Base-by-base conservation (phyloP, 2,797 vertebrate species). In the Sebastes nivosus region DNA sequence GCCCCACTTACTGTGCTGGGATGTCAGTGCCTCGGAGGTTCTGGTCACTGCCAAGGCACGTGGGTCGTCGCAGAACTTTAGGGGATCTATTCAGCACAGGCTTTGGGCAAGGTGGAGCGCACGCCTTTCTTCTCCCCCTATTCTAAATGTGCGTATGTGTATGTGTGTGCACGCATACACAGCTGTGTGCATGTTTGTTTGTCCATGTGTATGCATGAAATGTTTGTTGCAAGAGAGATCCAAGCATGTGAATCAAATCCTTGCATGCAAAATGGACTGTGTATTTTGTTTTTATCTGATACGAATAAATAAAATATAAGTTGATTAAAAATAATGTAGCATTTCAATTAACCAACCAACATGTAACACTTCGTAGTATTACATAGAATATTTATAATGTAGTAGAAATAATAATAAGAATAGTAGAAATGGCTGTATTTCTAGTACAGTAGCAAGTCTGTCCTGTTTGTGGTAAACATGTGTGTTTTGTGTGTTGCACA, bases 51-150 rank as follows among this genome's bases (percentile, higher is more conserved):
- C 97, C 99, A 92, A 97, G 97, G 94, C 97, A 98, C 82, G 60
- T 96, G 90, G 97, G 97, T 93, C 97, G 96, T 82, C 97, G 97
- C 91, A 97, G 97, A 95, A 99, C 98, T 63, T 97, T 99, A 95
- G 98, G 98, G 96, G 97, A 99, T 96, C 97, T 99, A 93, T 97
- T 98, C 97, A 94, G 95, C 96, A 94, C 95, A 96, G 96, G 96
- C 96, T 97, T 97, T 96, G 97, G 96, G 95, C 98, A 94, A 99
- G 99, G 99, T 99, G 97, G 96, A 98, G 92, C 82, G 94, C 94
- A 95, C 90, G 93, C 84, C 87, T 88, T 88, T 95, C 92, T 95
- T 93, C 91, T 68, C 76, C 69, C 65, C 79, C 29, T 90, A 83
- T 67, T 84, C 81, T 93, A 64, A 88, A 64, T 88, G 64, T 75